Evolutionary conservation across 2,797 vertebrate genomes (phyloP), one percentile per base, ranked within the genome.

Genomic region (Cirrhinus molitorella): DNA sequence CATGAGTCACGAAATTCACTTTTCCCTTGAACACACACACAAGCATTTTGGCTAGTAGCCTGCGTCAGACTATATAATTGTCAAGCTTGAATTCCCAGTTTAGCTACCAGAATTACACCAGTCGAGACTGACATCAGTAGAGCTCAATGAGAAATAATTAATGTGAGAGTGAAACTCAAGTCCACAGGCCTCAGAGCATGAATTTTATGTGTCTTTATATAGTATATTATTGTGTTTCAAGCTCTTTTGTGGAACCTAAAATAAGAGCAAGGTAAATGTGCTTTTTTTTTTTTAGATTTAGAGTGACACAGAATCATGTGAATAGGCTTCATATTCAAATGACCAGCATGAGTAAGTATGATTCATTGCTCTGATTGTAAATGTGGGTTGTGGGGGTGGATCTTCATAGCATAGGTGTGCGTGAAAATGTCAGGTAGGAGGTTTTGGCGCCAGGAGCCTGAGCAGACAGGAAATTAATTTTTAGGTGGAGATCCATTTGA

Each of bases 111-210:
- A 31, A 43, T 57, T 14, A 43, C 45, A 11, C 23, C 51, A 47
- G 45, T 53, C 1, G 11, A 74, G 74, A 25, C 45, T 74, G 45
- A 72, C 80, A 65, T 53, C 43, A 59, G 7, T 31, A n/a, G 79
- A 81, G 55, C 43, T 34, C 19, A 59, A 19, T 57, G 37, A 31
- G 23, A 83, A 78, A 78, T 78, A 70, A 78, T 83, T 70, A 4
- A 83, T 78, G 51, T 13, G 47, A 65, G 9, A 40, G 57, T 10
- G 63, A 83, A 68, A 68, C 63, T 16, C 34, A 49, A 75, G 80
- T 73, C 80, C 12, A 45, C 19, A 17, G 25, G 59, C 17, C 43
- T 73, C n/a, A 28, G 10, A 23, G 68, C 68, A 82, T 73, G 7
- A 17, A 76, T 83, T 83, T 83, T 55, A 83, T 9, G 47, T n/a